Percentiles rank a stretch among this genome's conserved stretches.
These are phyloP conservation scores for Lutjanus argentimaculatus DNA, from an alignment of 2,797 vertebrate species.

Conservation along the genomic window DNA sequence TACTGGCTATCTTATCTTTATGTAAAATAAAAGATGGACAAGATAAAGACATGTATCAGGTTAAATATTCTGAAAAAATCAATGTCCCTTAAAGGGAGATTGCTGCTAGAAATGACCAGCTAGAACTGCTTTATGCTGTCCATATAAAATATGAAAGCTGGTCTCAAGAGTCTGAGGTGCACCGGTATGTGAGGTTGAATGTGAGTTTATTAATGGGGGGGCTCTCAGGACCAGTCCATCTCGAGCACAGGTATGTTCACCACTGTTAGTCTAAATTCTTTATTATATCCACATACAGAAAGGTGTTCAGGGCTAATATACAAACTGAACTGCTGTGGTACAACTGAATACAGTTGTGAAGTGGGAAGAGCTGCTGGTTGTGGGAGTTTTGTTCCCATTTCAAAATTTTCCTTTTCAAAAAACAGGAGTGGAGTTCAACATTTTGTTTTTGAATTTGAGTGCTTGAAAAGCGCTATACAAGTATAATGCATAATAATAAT, in stretches of 20 bases:
- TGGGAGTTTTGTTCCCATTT: background rate
- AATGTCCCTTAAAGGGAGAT: conserved; percentile 35
- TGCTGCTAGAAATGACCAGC: background rate
- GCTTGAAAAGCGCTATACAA: too few relatives aligned
- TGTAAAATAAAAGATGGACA: conserved; percentile 67
- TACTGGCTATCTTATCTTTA: conserved; percentile 58
- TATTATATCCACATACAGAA: background rate
- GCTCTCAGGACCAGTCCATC: background rate
- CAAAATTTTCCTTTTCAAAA: background rate
- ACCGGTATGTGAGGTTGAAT: conserved; percentile 6
- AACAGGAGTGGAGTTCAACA: background rate
- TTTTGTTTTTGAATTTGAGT: conserved; percentile 1
- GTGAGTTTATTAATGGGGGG: background rate
- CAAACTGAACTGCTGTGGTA: background rate
- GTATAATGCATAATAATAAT: too few relatives aligned
- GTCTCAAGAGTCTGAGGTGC: background rate
- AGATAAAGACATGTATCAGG: conserved; percentile 64
- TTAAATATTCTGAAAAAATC: conserved; percentile 60
- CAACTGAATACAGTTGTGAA: conserved; percentile 1
- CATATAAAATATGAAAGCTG: background rate
- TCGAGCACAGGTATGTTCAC: conserved; percentile 8
- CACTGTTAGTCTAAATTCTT: background rate
- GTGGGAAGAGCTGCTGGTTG: background rate
- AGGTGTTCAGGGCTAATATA: background rate
- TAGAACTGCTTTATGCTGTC: conserved; percentile 5